Base-by-base conservation (phyloP, 2,888 invertebrate genomes). In the Rotaria macrura region DNA sequence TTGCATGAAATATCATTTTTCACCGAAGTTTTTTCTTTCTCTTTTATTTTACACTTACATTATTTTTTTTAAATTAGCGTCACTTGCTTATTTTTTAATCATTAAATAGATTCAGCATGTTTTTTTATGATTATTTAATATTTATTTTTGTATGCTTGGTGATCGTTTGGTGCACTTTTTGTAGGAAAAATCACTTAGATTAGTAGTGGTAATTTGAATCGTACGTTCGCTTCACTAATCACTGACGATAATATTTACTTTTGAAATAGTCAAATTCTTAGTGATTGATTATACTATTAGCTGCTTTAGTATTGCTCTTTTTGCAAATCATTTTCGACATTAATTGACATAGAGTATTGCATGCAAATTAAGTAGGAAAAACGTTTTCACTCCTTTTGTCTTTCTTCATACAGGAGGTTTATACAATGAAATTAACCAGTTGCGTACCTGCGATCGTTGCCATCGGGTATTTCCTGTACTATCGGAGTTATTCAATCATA, bases 401-500 rank as follows among this genome's bases (percentile, higher is more conserved):
- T 25, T 43, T 20, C 20, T 43, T 79, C 9, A 20, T 43, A n/a
- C n/a, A 79, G 79, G 79, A n/a, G n/a, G 23, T 25, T 25, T 43
- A 43, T 43, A 23, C 9, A 79, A 43, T 25, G n/a, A 43, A 12
- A 79, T 38, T 40, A 25, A 79, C 14, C 43, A 25, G 4, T 40
- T 40, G 4, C 79, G 43, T n/a, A 79, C 12, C 7, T 79, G 79
- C 43, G 3, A 79, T 79, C 79, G 79, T 43, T 79, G 43, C n/a
- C 65, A 65, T 2, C 34, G 34, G 20, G 38, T 34, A 29, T 65
- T 65, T 34, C 43, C 43, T 43, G n/a, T 79, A 12, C 43, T 79
- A 79, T 79, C 79, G 2, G 79, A 79, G 0, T 79, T 79, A 79
- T 79, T 79, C 14, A 79, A 79, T 79, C 79, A 79, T 79, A 40